Conservation (phyloP, 2,888 invertebrate genomes). For the Coremacera marginata region DNA sequence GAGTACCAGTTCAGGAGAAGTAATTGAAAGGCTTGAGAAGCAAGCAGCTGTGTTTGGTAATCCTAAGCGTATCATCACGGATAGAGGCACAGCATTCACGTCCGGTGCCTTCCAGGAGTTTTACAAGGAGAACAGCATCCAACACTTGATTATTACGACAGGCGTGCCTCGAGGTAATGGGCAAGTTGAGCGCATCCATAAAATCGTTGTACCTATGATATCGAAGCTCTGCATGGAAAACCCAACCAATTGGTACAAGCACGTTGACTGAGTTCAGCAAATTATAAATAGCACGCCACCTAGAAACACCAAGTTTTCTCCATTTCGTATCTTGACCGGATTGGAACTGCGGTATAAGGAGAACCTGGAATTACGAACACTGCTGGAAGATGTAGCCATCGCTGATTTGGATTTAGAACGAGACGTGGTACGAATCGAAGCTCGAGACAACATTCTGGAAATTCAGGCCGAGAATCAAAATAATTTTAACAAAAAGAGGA, state of each 20-base stretch:
- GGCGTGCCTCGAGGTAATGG: no score
- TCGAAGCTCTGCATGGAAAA: slow-evolving; percentile 60
- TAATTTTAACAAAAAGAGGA: no score
- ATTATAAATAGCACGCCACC: slow-evolving; percentile 50
- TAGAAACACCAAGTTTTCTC: slow-evolving; percentile 39
- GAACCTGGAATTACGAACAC: slow-evolving; percentile 6
- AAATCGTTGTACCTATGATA: no score
- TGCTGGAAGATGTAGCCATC: slow-evolving; percentile 12
- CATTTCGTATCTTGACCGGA: slow-evolving; percentile 44
- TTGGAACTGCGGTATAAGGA: slow-evolving; percentile 37
- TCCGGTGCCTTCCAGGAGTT: no score
- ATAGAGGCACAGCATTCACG: slow-evolving; percentile 66
- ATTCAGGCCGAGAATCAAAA: no score
- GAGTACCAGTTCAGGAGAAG: slow-evolving; percentile 49
- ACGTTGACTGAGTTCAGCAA: slow-evolving; percentile 46
- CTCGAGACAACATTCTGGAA: no score
- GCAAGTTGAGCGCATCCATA: no score
- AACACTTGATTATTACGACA: slow-evolving; percentile 57
- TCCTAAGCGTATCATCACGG: no score
- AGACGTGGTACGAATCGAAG: no score
- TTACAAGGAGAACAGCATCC: slow-evolving; percentile 52
- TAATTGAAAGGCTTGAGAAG: no score
- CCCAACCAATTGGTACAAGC: slow-evolving; percentile 56
- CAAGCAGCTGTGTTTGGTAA: no score
- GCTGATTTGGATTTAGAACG: slow-evolving; percentile 1